Percentiles rank a stretch among this genome's conserved stretches.
These are phyloP conservation scores for Automeris io DNA, from an alignment of 2,888 invertebrate genomes.

Conservation along the genomic window DNA sequence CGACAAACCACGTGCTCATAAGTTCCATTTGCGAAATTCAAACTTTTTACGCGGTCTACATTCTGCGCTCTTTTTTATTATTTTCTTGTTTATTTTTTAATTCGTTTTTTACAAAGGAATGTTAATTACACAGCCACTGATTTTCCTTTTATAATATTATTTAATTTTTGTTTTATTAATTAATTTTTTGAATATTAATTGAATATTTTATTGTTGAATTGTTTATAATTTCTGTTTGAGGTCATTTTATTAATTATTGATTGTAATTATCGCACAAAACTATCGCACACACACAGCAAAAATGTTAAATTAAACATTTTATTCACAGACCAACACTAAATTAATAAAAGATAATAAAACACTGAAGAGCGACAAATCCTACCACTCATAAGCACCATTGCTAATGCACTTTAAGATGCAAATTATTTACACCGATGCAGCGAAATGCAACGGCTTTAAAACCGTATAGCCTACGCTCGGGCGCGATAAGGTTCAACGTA, in stretches of 20 bases:
- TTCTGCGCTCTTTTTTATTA: neutral
- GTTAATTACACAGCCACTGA: neutral
- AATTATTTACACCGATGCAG: slow-evolving; percentile 69
- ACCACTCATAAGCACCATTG: slow-evolving; percentile 66
- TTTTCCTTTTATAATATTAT: neutral
- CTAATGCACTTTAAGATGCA: slow-evolving; percentile 62
- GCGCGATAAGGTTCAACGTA: slow-evolving; percentile 13
- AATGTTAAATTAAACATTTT: neutral
- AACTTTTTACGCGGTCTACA: slow-evolving; percentile 50
- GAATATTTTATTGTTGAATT: neutral
- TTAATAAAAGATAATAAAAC: slow-evolving; percentile 42
- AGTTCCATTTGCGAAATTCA: slow-evolving; percentile 51
- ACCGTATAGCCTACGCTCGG: slow-evolving; percentile 11
- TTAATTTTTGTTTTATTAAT: neutral
- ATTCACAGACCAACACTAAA: slow-evolving; percentile 27
- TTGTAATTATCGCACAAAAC: neutral
- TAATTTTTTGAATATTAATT: neutral
- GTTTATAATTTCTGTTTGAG: neutral
- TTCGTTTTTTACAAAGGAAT: neutral
- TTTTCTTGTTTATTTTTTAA: slow-evolving; percentile 1
- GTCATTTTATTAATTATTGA: neutral
- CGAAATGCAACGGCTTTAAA: slow-evolving; percentile 42
- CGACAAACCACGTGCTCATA: slow-evolving; percentile 72
- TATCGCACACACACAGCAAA: neutral
- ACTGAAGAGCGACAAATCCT: slow-evolving; percentile 61